A percentile compares a stretch with the other conserved stretches of the same genome.
Evolutionary conservation across 2,888 invertebrate species (phyloP).

Genomic region (Epinotia brunnichana): DNA sequence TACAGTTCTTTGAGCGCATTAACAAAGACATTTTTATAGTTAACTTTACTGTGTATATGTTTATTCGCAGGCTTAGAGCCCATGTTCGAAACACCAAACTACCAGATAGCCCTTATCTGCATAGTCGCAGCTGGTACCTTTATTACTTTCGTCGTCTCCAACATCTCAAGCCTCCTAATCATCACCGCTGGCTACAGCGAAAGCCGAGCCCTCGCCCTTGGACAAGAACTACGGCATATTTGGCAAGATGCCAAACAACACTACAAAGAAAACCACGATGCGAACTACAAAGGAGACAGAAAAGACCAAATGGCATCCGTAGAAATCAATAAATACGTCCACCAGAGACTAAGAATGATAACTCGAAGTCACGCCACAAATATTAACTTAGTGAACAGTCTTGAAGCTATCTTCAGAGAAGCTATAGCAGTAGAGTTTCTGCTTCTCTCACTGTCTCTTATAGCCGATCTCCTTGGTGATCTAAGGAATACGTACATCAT

Average conservation of each 20-base stretch:
- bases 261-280: slow-evolving; percentile 10
- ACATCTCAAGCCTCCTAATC: slow-evolving; percentile 22
- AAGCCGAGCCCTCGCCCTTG: neutral
- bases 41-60: neutral
- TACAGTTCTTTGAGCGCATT: no score
- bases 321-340: neutral
- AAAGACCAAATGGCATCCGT: neutral
- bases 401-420: slow-evolving; percentile 7
- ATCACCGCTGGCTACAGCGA: slow-evolving; percentile 33
- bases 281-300: neutral
- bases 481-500: neutral
- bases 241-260: slow-evolving; percentile 22
- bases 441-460: neutral
- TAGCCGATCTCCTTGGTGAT: slow-evolving; percentile 2
- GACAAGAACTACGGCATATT: slow-evolving; percentile 10
- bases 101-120: slow-evolving; percentile 23
- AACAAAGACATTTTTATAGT: no score
- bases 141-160: slow-evolving; percentile 17
- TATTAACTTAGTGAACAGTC: neutral
- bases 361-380: neutral
- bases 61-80: slow-evolving; percentile 27
- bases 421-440: slow-evolving; percentile 6
- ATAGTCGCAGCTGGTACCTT: slow-evolving; percentile 18
- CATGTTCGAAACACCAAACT: slow-evolving; percentile 34
- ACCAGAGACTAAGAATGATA: neutral